Base-by-base conservation (phyloP, 2,113 vertebrate species). In the Ictalurus furcatus region DNA sequence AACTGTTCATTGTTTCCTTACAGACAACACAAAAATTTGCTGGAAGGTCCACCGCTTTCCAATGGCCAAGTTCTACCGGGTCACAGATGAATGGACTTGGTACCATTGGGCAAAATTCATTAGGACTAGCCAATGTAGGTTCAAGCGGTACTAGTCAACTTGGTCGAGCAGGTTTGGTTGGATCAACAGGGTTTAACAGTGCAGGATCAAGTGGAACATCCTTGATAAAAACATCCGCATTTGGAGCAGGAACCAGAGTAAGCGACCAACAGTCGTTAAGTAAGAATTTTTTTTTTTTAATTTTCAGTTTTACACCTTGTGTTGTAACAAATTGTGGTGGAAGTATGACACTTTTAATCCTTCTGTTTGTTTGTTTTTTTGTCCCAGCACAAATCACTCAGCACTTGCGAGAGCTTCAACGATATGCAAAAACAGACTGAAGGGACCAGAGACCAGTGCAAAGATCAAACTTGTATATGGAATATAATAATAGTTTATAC, bases 371-470 rank as follows among this genome's bases (percentile, higher is more conserved):
- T 30, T 17, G 0, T 56, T 56, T 85, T n/a, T 44, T n/a, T n/a
- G 71, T 78, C 30, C 88, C 92, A 95, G 94, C 59, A 40, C 88
- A 2, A 0, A 40, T 94, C 0, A 44, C 28, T 81, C 92, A 94
- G 40, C 94, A 94, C 85, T 48, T 96, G 56, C 81, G 74, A 84
- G 92, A 93, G 2, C 92, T 96, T 88, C 91, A 93, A 14, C 94
- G 88, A 1, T 65, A 93, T 85, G 90, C 93, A 90, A 90, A 93
- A 85, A 91, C 92, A 88, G 78, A 91, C 92, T 95, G 85, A 95
- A 93, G 69, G 30, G 67, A 87, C 61, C 54, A 84, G 25, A 63
- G 28, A 69, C 58, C 52, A 73, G 58, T 30, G 80, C 30, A n/a
- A 37, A 37, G 30, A 37, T 30, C 54, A 30, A 30, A 19, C 2